Base-by-base conservation (phyloP, 2,113 vertebrate species). In the Meleagris gallopavo region DNA sequence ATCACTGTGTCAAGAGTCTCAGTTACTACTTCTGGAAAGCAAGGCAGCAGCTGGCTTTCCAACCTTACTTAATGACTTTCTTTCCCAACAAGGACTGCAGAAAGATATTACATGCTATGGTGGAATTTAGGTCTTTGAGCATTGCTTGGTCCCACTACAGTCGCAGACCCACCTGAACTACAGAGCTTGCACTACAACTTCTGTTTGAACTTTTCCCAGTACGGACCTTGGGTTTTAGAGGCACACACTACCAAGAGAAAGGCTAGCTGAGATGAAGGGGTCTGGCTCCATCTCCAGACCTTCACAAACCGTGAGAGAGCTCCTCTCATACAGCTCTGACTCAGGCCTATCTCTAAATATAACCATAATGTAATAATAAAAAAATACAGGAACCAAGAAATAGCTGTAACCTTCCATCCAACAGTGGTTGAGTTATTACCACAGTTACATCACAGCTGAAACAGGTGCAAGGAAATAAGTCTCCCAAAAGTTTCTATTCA, bases 381-480 rank as follows among this genome's bases (percentile, higher is more conserved):
- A 25, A 66, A 64, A 79, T 36, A 58, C 64, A 66, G 18, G 70
- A 79, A 66, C 40, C 43, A 81, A 90, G 80, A 91, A 91, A 71
- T 75, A 74, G 84, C 57, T 75, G 32, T 41, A 92, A 48, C 64
- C 75, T 93, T 88, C 87, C 80, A 90, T 92, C 86, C 73, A 93
- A 55, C 46, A 92, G 92, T 83, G 79, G 84, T 81, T 96, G 95
- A 96, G 40, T 96, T 95, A 95, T 95, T 95, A 85, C 90, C 27
- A 22, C 67, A 86, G 90, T 95, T 96, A 96, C 79, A 88, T 95
- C 95, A 95, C 93, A 88, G 84, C 83, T 94, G 92, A 94, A 96
- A 91, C 97, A 96, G 95, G 96, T 97, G 96, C 95, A 96, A 95
- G 97, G 96, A 97, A 97, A 94, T 96, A 93, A 93, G 75, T 82